Evolutionary conservation across 2,888 invertebrate genomes (phyloP).

Genomic region (Celastrina argiolus): DNA sequence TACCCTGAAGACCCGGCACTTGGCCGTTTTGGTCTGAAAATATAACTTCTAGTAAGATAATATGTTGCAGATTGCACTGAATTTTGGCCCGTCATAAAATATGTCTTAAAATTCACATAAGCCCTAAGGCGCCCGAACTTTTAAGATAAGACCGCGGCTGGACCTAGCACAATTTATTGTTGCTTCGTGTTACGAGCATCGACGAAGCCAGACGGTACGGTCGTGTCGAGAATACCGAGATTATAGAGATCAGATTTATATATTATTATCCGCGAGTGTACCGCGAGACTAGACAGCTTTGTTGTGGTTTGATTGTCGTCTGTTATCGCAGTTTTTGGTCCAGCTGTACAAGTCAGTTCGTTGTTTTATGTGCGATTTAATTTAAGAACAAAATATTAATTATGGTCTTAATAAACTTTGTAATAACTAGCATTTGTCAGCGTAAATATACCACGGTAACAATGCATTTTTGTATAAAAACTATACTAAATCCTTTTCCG

Average conservation of each 20-base stretch:
- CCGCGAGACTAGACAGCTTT: not conserved
- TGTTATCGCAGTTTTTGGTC: slow-evolving; percentile 11
- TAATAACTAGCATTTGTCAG: too few species aligned
- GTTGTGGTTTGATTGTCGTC: not conserved
- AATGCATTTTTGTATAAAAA: too few species aligned
- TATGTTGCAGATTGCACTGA: not conserved
- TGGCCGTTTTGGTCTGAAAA: too few species aligned
- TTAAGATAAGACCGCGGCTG: not conserved
- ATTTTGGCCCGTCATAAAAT: not conserved
- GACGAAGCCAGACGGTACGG: slow-evolving; percentile 6
- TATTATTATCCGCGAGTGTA: not conserved
- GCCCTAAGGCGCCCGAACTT: not conserved
- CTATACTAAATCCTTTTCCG: too few species aligned
- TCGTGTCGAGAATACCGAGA: not conserved
- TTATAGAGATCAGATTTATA: slow-evolving; percentile 1
- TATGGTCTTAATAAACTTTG: too few species aligned
- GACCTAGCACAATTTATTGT: not conserved
- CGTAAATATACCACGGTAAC: too few species aligned
- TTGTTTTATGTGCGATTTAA: too few species aligned
- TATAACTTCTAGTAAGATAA: too few species aligned
- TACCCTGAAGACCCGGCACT: too few species aligned
- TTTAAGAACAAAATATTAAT: too few species aligned
- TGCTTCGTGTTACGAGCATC: not conserved
- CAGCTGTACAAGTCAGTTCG: not conserved
- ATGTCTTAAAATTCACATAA: not conserved